Base-by-base conservation (phyloP, 1,140 invertebrate genomes). In the Leptonema lineaticorne region DNA sequence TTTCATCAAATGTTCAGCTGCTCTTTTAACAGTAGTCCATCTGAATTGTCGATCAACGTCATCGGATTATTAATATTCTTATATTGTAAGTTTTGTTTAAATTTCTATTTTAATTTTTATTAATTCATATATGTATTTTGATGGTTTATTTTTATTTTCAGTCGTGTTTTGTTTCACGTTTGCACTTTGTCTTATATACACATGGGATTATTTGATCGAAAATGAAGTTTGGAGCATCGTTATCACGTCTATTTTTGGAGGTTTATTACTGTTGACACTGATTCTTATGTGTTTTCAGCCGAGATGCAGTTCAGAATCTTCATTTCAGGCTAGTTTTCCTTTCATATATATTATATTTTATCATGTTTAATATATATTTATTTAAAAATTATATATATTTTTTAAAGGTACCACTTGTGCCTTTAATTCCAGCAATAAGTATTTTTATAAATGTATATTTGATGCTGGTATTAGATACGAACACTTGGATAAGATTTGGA, bases 391-490 rank as follows among this genome's bases (percentile, higher is more conserved):
- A 33, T 33, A 41, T 41, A 14, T 11, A 41, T 41, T 41, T 11
- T 14, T 41, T 16, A 16, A 46, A 73, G 71, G 89, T 88, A 41
- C 89, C 90, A 18, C 80, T 89, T n/a, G 89, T 92, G 7, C 90
- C 90, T 1, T 76, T 89, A 14, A 76, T 92, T 33, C 90, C 90
- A 1, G 81, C 83, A 30, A 67, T 90, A 0, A 90, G 88, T 74
- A 86, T 92, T 64, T 83, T 90, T 26, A 83, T 90, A 26, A 92
- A 92, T 75, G 83, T 90, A 27, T 88, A 88, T 70, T 79, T 92
- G 14, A 91, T 91, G 89, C 76, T 89, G 56, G 86, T 87, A 73
- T 79, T 92, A 60, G 85, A 88, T 64, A 69, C 74, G 9, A 77
- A 83, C 28, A 92, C 91, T 1, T 92, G 90, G 90, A 85, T 91